Percentiles rank a stretch among this genome's conserved stretches.
These are phyloP conservation scores for Desmodus rotundus DNA, from an alignment of 2,113 vertebrate genomes.

Conservation along the genomic window DNA sequence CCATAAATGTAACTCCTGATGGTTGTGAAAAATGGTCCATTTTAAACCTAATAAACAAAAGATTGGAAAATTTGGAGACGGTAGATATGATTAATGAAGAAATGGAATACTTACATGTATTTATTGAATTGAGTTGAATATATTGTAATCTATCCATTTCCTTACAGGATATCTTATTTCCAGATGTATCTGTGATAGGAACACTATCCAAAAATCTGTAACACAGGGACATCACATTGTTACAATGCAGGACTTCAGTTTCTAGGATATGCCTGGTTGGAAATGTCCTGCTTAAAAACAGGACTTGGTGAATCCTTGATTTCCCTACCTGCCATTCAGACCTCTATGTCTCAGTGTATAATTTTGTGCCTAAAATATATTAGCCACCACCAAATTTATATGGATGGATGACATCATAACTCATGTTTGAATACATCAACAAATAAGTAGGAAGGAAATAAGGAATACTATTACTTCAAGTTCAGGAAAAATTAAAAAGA, in stretches of 20 bases:
- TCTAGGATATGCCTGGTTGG: not conserved
- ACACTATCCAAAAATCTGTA: not conserved
- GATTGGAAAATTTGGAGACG: not conserved
- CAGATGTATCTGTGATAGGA: not conserved
- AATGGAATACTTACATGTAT: not conserved
- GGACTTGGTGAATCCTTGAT: not conserved
- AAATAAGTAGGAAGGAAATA: not conserved
- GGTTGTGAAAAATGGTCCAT: not conserved
- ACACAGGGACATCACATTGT: not conserved
- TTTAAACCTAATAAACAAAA: not conserved
- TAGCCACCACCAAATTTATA: not conserved
- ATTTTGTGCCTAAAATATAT: not conserved
- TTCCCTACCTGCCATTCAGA: not conserved
- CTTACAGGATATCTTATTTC: not conserved
- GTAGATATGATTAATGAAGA: not conserved
- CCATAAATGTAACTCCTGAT: not conserved
- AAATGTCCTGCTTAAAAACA: not conserved
- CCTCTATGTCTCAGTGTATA: not conserved
- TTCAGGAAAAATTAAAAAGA: not conserved
- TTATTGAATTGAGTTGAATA: not conserved
- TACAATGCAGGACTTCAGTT: not conserved
- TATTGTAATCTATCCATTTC: not conserved
- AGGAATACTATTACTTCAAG: not conserved
- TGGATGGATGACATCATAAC: not conserved
- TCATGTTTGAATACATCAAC: not conserved